A percentile compares a stretch with the other conserved stretches of the same genome.
Conservation (phyloP, 2,797 vertebrate genomes). For the Ptychadena robeensis region DNA sequence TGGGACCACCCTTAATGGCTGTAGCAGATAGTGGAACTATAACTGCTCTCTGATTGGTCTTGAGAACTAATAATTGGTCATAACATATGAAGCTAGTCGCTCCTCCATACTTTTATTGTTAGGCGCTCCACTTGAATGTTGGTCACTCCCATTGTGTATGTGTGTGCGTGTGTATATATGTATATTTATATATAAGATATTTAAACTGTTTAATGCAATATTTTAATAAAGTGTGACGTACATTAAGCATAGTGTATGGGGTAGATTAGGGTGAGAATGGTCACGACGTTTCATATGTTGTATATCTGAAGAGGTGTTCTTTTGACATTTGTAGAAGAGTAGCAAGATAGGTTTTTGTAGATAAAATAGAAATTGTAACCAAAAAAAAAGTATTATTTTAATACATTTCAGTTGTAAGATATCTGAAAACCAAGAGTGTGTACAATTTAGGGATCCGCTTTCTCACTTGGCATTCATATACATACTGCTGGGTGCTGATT, state of each 20-base stretch:
- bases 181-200: constrained; percentile 30
- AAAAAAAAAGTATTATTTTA: neutral
- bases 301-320: neutral
- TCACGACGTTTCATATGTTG: neutral
- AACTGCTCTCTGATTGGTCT: too few relatives aligned
- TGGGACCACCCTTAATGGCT: neutral
- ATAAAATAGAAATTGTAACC: neutral
- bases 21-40: neutral
- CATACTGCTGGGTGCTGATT: neutral
- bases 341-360: neutral
- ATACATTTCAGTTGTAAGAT: neutral
- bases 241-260: neutral
- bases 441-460: neutral
- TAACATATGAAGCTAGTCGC: neutral
- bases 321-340: neutral
- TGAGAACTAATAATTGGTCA: too few relatives aligned
- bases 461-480: neutral
- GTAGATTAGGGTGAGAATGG: neutral
- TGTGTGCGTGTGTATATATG: constrained; percentile 34
- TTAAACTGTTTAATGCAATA: constrained; percentile 4
- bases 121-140: neutral
- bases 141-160: constrained; percentile 12
- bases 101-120: neutral
- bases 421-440: neutral
- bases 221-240: constrained; percentile 9